These are phyloP conservation scores for Gallirallus australis DNA, from an alignment of 2,797 vertebrate genomes.

Conservation along the genomic window DNA sequence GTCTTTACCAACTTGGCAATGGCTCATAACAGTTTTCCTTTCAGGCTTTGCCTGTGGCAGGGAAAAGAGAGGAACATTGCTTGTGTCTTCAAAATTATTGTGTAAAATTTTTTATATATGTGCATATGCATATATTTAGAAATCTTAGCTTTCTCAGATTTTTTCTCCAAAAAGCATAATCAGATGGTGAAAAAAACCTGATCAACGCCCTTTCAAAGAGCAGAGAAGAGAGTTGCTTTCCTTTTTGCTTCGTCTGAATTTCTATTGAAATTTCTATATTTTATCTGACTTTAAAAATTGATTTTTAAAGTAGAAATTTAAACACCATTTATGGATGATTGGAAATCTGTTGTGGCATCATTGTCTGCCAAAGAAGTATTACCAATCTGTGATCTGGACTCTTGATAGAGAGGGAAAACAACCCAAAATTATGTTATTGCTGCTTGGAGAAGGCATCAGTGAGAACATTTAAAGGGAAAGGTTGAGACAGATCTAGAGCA, in stretches of 20 bases:
- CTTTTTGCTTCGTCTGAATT: slow-evolving; percentile 15
- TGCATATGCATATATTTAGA: slow-evolving; percentile 8
- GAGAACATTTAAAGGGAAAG: not conserved
- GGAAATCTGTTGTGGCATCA: not conserved
- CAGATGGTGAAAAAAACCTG: not conserved
- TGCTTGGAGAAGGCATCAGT: not conserved
- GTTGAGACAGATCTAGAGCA: not conserved
- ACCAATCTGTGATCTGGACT: not conserved
- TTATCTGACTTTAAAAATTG: not conserved
- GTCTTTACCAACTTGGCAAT: not conserved
- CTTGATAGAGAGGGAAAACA: not conserved
- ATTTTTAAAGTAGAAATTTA: not conserved
- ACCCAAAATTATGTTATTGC: not conserved
- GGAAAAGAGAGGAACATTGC: slow-evolving; percentile 31
- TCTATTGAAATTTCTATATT: not conserved
- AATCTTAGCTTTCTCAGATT: slow-evolving; percentile 13
- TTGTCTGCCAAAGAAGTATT: not conserved
- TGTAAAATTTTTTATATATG: not conserved
- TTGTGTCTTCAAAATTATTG: slow-evolving; percentile 41
- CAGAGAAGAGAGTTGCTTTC: not conserved
- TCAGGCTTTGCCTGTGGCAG: not conserved
- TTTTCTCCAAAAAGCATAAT: slow-evolving; percentile 10
- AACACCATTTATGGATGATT: not conserved
- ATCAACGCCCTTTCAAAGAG: slow-evolving; percentile 9
- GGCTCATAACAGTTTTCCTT: not conserved